Evolutionary conservation across 2,113 vertebrate species (phyloP).

Genomic region (Egretta garzetta): DNA sequence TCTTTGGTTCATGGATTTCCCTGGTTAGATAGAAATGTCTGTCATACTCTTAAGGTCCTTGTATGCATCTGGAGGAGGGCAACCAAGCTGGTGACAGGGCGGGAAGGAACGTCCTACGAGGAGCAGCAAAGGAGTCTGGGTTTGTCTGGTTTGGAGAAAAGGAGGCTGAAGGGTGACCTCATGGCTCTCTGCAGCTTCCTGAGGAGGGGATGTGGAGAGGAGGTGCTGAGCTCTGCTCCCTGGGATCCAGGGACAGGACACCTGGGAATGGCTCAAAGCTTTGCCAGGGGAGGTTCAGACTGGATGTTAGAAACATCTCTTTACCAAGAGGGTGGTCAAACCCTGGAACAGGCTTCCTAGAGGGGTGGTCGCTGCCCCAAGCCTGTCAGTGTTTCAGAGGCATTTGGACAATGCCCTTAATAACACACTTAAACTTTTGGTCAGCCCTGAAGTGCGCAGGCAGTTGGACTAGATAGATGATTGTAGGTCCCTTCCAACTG

Average conservation of each 20-base stretch:
- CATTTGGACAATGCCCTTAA: not conserved
- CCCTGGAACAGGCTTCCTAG: not conserved
- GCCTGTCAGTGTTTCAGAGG: not conserved
- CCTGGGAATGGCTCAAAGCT: not conserved
- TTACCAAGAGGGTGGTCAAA: not conserved
- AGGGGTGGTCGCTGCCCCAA: not conserved
- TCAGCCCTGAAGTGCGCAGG: not conserved
- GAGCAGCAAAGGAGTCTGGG: not conserved
- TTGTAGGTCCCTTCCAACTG: not conserved
- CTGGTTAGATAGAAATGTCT: not conserved
- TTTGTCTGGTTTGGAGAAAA: not conserved
- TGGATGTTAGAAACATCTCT: not conserved
- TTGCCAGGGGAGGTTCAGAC: not conserved
- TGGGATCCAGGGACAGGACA: accelerated
- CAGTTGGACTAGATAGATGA: not conserved
- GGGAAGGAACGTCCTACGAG: not conserved
- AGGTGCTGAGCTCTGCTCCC: not conserved
- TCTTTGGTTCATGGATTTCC: not conserved
- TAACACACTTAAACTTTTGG: not conserved
- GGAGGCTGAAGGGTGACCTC: not conserved
- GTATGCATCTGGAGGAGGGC: not conserved
- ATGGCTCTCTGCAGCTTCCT: not conserved
- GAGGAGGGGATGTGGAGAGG: not conserved
- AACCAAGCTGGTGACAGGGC: not conserved
- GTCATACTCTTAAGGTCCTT: not conserved